These are phyloP conservation scores for Drosophila testacea DNA, from an alignment of 2,888 invertebrate genomes.

Conservation along the genomic window DNA sequence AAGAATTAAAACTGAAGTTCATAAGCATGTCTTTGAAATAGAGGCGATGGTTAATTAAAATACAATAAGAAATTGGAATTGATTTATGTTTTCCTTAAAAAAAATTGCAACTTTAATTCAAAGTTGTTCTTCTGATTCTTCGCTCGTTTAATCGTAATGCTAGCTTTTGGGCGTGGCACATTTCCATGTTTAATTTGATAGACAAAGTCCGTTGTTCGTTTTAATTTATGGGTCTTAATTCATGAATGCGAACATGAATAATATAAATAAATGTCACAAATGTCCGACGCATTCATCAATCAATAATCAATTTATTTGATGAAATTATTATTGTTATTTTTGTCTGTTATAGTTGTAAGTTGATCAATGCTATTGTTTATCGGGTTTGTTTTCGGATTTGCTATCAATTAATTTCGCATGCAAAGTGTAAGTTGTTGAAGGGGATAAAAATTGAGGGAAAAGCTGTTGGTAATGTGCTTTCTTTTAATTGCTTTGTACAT, in stretches of 20 bases:
- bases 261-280: conserved; percentile 70
- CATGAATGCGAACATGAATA: conserved; percentile 62
- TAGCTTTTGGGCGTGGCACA: conserved; percentile 4
- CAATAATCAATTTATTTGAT: conserved; percentile 67
- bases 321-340: conserved; percentile 50
- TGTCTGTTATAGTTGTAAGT: conserved; percentile 12
- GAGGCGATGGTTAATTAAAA: too few relatives aligned
- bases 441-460: too few relatives aligned
- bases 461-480: conserved; percentile 13
- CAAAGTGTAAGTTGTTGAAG: conserved; percentile 5
- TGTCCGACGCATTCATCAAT: conserved; percentile 63
- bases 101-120: neutral
- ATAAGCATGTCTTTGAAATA: too few relatives aligned
- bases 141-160: neutral
- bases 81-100: neutral
- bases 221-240: conserved; percentile 62
- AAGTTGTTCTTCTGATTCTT: neutral
- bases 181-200: conserved; percentile 11
- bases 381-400: conserved; percentile 17
- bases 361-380: conserved; percentile 17
- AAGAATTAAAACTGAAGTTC: too few relatives aligned
- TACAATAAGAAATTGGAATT: too few relatives aligned
- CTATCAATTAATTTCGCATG: conserved; percentile 24
- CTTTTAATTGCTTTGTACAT: conserved; percentile 63
- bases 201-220: conserved; percentile 17